These are phyloP conservation scores for Poeciliopsis paucimaculata DNA, from an alignment of 2,797 vertebrate genomes.

Conservation along the genomic window DNA sequence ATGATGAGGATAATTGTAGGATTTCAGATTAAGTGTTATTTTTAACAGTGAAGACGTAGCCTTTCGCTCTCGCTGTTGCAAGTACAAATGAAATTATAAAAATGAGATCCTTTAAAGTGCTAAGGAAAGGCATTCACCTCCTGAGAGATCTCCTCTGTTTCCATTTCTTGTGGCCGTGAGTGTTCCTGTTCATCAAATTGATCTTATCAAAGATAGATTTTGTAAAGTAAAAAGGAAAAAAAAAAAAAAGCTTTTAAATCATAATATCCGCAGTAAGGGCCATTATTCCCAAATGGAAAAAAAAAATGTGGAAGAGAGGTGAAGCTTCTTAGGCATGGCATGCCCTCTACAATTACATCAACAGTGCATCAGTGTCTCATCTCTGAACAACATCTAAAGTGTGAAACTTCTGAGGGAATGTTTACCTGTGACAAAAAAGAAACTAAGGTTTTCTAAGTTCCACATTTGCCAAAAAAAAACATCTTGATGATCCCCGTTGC, in stretches of 20 bases:
- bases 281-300: neutral
- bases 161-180: neutral
- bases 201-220: neutral
- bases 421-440: neutral
- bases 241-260: neutral
- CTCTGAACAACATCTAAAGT: neutral
- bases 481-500: neutral
- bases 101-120: conserved; percentile 36
- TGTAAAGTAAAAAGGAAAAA: neutral
- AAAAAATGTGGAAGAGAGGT: neutral
- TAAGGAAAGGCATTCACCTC: neutral
- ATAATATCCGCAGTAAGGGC: neutral
- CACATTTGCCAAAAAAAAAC: neutral
- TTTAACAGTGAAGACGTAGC: conserved; percentile 4
- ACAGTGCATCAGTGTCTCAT: neutral
- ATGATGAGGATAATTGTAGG: conserved; percentile 9
- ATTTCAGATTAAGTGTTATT: conserved; percentile 7
- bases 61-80: conserved; percentile 10
- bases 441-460: neutral
- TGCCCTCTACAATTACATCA: neutral
- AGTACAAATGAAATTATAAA: conserved; percentile 29
- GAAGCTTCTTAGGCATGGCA: neutral
- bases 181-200: neutral
- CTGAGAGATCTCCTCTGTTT: neutral
- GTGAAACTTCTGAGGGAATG: neutral